Percentiles rank a stretch among this genome's conserved stretches.
Evolutionary conservation across 2,797 vertebrate genomes (phyloP).

Genomic region (Hippocampus kuda): DNA sequence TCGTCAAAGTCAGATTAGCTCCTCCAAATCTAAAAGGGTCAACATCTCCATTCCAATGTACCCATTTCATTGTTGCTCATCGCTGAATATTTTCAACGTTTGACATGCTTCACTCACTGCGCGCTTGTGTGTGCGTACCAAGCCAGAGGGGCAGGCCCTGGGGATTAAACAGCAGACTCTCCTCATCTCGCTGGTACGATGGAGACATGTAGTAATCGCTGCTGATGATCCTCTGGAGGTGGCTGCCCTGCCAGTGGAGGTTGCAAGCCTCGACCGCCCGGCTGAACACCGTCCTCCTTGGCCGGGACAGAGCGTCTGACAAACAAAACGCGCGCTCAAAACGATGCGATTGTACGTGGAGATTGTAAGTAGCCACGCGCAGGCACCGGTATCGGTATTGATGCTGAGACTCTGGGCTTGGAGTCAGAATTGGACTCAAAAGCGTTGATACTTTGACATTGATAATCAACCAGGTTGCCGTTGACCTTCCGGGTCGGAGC

Average conservation of each 20-base stretch:
- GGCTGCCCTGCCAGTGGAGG: constrained; percentile 98
- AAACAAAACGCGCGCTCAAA: neutral
- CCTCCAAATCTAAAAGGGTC: too few species aligned
- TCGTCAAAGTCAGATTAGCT: too few species aligned
- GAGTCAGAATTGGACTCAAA: neutral
- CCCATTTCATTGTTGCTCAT: neutral
- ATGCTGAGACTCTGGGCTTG: neutral
- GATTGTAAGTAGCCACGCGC: neutral
- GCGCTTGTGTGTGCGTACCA: constrained; percentile 56
- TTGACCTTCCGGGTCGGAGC: too few species aligned
- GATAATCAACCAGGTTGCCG: neutral
- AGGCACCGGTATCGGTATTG: neutral
- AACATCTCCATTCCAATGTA: neutral
- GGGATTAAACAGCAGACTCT: constrained; percentile 90
- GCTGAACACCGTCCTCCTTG: constrained; percentile 89
- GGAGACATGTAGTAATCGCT: constrained; percentile 90
- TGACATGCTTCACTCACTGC: neutral
- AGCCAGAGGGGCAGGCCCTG: constrained; percentile 94
- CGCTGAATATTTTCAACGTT: too few species aligned
- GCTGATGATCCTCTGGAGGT: constrained; percentile 97
- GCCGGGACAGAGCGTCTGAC: constrained; percentile 84
- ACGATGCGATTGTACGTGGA: neutral
- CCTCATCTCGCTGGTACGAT: constrained; percentile 85
- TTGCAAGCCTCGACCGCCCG: constrained; percentile 91
- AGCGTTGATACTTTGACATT: neutral